These are phyloP conservation scores for Ailuropoda melanoleuca DNA, from an alignment of 2,113 vertebrate species.

Conservation along the genomic window DNA sequence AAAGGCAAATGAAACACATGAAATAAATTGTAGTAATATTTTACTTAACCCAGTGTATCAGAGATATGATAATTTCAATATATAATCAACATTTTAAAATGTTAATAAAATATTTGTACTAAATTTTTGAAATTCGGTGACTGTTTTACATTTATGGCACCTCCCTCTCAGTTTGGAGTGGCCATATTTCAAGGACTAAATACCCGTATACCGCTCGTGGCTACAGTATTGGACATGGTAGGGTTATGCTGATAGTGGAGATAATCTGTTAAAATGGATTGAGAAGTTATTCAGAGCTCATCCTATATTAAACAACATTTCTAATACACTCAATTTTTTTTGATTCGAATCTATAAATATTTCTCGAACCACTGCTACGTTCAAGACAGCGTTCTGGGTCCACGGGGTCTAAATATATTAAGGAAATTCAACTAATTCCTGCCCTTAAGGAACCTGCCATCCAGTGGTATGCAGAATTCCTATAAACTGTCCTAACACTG, in stretches of 20 bases:
- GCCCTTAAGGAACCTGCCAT: background rate
- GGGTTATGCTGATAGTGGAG: background rate
- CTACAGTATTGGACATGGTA: background rate
- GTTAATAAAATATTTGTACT: background rate
- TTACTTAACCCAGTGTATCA: background rate
- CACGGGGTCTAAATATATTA: background rate
- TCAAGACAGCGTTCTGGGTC: background rate
- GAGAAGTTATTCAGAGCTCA: background rate
- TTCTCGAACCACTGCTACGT: slow-evolving; percentile 22
- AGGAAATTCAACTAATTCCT: background rate
- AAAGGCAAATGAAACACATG: background rate
- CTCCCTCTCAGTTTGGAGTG: background rate
- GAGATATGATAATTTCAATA: background rate
- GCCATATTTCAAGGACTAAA: background rate
- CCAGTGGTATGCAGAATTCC: background rate
- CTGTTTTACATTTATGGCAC: background rate
- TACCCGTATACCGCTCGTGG: too few relatives aligned
- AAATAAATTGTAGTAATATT: background rate
- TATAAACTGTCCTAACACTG: background rate
- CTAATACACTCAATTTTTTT: background rate
- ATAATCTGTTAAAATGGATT: background rate
- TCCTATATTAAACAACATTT: background rate
- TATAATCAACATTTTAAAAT: background rate
- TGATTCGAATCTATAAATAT: background rate
- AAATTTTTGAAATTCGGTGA: background rate